Conservation (phyloP, 1,140 invertebrate genomes). For the Drosophila nannoptera region DNA sequence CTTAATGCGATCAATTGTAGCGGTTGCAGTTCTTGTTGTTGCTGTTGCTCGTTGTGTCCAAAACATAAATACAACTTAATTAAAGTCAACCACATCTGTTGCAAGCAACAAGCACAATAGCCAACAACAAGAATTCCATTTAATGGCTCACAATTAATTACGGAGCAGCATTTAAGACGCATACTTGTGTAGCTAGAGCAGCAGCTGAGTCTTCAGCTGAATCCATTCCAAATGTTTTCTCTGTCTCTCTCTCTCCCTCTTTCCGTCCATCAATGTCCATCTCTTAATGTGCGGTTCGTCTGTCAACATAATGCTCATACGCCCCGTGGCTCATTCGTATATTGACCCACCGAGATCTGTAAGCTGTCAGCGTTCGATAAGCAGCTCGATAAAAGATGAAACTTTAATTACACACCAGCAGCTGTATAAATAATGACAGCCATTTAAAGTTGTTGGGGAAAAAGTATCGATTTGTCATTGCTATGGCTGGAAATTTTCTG, state of each 20-base stretch:
- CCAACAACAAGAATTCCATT: conserved; percentile 10
- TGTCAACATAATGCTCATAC: conserved; percentile 67
- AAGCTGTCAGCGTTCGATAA: conserved; percentile 2
- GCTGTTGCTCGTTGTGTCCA: conserved; percentile 48
- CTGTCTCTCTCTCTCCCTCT: conserved; percentile 4
- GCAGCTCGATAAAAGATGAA: conserved; percentile 3
- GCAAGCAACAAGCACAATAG: conserved; percentile 9
- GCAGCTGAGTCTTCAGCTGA: neutral
- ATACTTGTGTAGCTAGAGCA: neutral
- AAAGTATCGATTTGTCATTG: neutral
- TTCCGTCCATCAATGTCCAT: conserved; percentile 4
- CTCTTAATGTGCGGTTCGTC: conserved; percentile 20
- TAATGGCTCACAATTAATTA: conserved; percentile 21
- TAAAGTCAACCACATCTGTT: conserved; percentile 50
- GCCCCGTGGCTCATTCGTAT: conserved; percentile 46
- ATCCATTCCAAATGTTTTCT: conserved; percentile 11
- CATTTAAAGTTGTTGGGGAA: neutral
- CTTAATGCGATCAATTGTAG: conserved; percentile 42
- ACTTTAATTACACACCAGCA: neutral
- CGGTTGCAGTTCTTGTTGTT: no score
- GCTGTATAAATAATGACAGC: conserved; percentile 1
- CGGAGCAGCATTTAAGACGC: conserved; percentile 2
- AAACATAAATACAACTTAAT: conserved; percentile 77
- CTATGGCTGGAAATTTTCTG: neutral
- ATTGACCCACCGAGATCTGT: conserved; percentile 11